Percentiles rank a stretch among this genome's conserved stretches.
Conservation (phyloP, 2,113 vertebrate genomes). For the Trichomycterus rosablanca region DNA sequence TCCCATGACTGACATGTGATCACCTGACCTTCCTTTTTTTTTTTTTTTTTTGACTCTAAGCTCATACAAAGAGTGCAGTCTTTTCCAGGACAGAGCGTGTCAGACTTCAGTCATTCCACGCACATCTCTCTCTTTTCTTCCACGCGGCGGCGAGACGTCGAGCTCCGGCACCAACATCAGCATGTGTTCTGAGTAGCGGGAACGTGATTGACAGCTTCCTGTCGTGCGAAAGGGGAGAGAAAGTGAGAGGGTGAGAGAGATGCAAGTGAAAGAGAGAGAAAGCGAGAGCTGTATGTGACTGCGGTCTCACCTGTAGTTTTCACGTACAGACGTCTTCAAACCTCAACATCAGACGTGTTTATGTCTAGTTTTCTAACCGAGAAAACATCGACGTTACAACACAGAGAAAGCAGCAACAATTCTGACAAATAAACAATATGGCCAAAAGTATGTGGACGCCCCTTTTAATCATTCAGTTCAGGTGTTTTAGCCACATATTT, state of each 20-base stretch:
- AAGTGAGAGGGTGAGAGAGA: background rate
- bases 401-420: too few species aligned
- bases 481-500: too few species aligned
- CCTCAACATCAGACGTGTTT: constrained; percentile 53
- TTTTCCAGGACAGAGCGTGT: too few species aligned
- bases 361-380: constrained; percentile 9
- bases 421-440: too few species aligned
- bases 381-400: background rate
- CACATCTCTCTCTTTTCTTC: constrained; percentile 8
- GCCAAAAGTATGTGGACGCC: too few species aligned
- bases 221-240: constrained; percentile 48
- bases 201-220: constrained; percentile 57
- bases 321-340: constrained; percentile 53
- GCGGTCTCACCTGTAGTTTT: constrained; percentile 60
- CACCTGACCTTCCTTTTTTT: too few species aligned
- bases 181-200: constrained; percentile 36
- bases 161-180: constrained; percentile 1
- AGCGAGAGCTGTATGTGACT: constrained; percentile 20
- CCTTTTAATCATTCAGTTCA: too few species aligned
- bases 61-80: too few species aligned
- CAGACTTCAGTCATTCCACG: constrained; percentile 2
- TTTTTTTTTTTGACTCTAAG: too few species aligned
- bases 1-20: too few species aligned
- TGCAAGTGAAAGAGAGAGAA: background rate
- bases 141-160: background rate